These are phyloP conservation scores for Orcinus orca DNA, from an alignment of 2,113 vertebrate genomes.

Conservation along the genomic window DNA sequence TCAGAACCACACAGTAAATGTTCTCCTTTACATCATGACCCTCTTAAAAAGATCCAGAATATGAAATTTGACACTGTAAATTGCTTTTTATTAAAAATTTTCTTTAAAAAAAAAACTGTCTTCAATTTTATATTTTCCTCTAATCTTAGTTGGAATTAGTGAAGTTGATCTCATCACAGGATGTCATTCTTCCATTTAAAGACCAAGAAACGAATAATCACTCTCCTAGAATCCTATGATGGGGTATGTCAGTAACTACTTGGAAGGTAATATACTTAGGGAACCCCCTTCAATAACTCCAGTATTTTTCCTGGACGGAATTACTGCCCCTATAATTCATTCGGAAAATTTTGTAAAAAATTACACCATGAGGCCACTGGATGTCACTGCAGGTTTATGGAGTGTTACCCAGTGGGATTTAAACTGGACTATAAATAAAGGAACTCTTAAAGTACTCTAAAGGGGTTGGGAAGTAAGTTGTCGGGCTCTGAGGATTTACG, in stretches of 20 bases:
- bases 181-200: background rate
- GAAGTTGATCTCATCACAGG: background rate
- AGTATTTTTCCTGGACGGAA: background rate
- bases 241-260: background rate
- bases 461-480: background rate
- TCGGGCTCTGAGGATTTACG: background rate
- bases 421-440: slow-evolving; percentile 59
- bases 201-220: background rate
- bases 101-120: background rate
- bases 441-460: slow-evolving; percentile 48
- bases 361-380: slow-evolving; percentile 58
- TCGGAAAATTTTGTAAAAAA: slow-evolving; percentile 38
- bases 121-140: background rate
- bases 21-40: background rate
- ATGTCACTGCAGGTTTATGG: slow-evolving; percentile 65
- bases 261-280: background rate
- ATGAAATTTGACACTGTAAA: background rate
- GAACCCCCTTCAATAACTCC: background rate
- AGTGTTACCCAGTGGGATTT: slow-evolving; percentile 16
- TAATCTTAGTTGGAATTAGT: background rate
- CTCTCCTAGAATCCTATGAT: background rate
- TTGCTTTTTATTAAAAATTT: background rate
- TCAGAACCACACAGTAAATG: background rate
- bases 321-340: background rate
- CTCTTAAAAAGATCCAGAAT: background rate